Percentiles rank a stretch among this genome's conserved stretches.
These are phyloP conservation scores for Platyscapa corneri DNA, from an alignment of 1,140 invertebrate genomes.

Conservation along the genomic window DNA sequence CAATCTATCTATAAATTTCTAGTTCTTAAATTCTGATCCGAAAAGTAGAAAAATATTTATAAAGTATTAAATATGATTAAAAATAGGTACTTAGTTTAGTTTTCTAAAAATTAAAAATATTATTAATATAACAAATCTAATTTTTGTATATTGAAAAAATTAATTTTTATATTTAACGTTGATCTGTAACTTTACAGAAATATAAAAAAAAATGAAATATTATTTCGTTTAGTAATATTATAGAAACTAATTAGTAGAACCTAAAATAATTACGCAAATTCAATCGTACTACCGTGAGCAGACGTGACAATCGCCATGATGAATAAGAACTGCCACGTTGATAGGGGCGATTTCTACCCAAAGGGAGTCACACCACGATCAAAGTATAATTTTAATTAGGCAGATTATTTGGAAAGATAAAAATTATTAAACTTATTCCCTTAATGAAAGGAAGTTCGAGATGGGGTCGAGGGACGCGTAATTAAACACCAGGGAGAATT, in stretches of 20 bases:
- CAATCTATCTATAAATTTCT: no score
- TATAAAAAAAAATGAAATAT: background rate
- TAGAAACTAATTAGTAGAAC: background rate
- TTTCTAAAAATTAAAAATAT: no score
- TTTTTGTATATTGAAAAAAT: background rate
- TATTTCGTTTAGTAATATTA: background rate
- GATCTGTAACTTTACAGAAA: background rate
- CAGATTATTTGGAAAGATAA: constrained; percentile 75
- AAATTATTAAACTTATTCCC: constrained; percentile 77
- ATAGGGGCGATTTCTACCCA: background rate
- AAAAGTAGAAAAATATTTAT: no score
- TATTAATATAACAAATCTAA: no score
- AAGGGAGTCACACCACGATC: constrained; percentile 63
- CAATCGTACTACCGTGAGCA: background rate
- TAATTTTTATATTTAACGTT: background rate
- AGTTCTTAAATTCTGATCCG: no score
- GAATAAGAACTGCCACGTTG: constrained; percentile 3
- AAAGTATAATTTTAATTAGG: constrained; percentile 75
- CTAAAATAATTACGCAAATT: background rate
- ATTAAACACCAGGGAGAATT: constrained; percentile 72
- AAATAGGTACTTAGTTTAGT: no score
- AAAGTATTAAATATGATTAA: no score
- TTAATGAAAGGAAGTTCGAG: constrained; percentile 73
- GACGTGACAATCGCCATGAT: background rate
- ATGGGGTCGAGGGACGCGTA: constrained; percentile 68